Conservation (phyloP, 1,140 invertebrate genomes). For the Sitobion miscanthi region DNA sequence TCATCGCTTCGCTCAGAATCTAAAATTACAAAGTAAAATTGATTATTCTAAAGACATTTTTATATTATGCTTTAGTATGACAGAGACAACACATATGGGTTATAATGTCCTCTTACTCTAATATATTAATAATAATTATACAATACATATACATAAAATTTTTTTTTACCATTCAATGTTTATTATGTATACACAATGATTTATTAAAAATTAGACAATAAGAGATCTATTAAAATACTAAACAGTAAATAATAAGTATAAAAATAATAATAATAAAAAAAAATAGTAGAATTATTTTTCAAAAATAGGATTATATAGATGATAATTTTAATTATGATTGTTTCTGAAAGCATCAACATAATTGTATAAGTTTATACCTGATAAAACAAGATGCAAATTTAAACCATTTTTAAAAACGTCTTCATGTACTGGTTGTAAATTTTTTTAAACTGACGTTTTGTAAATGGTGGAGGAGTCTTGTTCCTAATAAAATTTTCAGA, state of each 20-base stretch:
- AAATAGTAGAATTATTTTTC: background rate
- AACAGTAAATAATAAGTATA: background rate
- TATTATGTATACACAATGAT: background rate
- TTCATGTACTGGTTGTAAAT: conserved; percentile 49
- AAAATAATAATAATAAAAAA: background rate
- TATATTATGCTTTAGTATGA: background rate
- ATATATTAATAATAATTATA: background rate
- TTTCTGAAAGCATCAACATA: background rate
- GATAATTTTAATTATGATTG: background rate
- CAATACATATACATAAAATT: background rate
- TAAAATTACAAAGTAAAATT: background rate
- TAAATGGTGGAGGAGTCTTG: conserved; percentile 1
- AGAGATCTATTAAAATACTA: background rate
- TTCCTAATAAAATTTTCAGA: conserved; percentile 5
- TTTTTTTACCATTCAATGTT: background rate
- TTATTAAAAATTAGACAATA: background rate
- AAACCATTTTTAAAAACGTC: background rate
- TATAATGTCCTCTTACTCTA: background rate
- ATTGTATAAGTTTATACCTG: background rate
- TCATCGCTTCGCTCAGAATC: no score
- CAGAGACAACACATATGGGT: background rate
- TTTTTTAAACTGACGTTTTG: conserved; percentile 43
- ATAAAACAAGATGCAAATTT: background rate
- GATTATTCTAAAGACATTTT: background rate
- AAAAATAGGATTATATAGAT: background rate